Percentiles rank a stretch among this genome's conserved stretches.
Conservation (phyloP, 1,140 invertebrate species). For the Harpegnathos saltator region DNA sequence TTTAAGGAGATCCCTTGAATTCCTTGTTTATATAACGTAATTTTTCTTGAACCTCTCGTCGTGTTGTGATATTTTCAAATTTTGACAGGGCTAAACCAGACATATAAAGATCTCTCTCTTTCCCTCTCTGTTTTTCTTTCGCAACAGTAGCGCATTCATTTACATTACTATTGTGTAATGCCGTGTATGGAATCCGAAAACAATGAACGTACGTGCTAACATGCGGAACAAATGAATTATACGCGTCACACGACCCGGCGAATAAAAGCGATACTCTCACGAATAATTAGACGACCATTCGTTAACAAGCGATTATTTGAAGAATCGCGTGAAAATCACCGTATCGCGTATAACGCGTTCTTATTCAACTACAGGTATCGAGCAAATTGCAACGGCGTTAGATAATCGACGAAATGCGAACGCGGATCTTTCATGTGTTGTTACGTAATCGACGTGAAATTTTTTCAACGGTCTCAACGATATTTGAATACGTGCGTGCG, state of each 20-base stretch:
- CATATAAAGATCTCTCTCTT: not conserved
- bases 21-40: too few species aligned
- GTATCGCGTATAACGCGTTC: not conserved
- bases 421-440: too few species aligned
- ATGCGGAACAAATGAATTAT: conserved; percentile 48
- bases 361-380: not conserved
- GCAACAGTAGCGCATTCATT: too few species aligned
- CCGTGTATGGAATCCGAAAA: not conserved
- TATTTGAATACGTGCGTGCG: too few species aligned
- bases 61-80: too few species aligned
- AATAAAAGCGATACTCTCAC: not conserved
- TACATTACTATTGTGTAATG: not conserved
- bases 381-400: not conserved
- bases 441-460: not conserved
- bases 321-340: not conserved
- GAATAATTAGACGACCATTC: conserved; percentile 34
- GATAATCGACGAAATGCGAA: not conserved
- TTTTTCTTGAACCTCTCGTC: too few species aligned
- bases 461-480: not conserved
- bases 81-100: too few species aligned
- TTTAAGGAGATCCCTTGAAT: too few species aligned
- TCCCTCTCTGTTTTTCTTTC: not conserved
- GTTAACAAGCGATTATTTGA: conserved; percentile 5
- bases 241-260: not conserved
- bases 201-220: conserved; percentile 25